Evolutionary conservation across 2,888 invertebrate species (phyloP).

Genomic region (Drepana falcataria): DNA sequence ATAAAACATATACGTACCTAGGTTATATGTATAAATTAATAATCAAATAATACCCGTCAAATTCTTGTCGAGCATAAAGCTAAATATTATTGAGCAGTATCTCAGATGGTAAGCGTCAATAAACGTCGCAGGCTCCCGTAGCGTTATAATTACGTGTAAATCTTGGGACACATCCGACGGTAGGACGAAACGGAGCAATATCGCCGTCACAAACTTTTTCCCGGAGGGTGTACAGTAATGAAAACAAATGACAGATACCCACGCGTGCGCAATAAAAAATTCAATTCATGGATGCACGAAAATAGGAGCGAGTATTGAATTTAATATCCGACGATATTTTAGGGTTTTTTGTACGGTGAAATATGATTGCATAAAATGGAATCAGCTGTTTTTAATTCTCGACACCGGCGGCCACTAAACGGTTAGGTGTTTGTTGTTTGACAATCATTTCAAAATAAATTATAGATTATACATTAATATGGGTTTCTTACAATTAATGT

Average conservation of each 20-base stretch:
- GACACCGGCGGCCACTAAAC: conserved; percentile 4
- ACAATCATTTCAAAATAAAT: no score
- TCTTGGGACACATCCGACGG: conserved; percentile 16
- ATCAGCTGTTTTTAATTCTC: conserved; percentile 31
- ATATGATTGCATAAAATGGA: conserved; percentile 42
- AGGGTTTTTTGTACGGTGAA: conserved; percentile 33
- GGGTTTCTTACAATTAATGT: no score
- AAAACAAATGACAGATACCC: conserved; percentile 69
- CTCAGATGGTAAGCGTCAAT: conserved; percentile 30
- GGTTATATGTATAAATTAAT: neutral
- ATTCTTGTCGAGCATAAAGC: conserved; percentile 22
- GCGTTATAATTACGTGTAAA: conserved; percentile 38
- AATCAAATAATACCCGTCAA: no score
- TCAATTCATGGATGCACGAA: conserved; percentile 59
- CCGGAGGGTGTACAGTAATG: conserved; percentile 54
- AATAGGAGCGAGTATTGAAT: conserved; percentile 56
- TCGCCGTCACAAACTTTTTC: conserved; percentile 34
- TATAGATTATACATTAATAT: no score
- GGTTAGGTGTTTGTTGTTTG: neutral
- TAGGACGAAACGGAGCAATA: conserved; percentile 17
- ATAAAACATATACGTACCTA: neutral
- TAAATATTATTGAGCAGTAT: conserved; percentile 36
- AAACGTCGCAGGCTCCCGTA: conserved; percentile 29
- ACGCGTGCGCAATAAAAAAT: conserved; percentile 67
- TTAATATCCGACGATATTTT: conserved; percentile 47